Conservation (phyloP, 1,140 invertebrate genomes). For the Hylaeus anthracinus region DNA sequence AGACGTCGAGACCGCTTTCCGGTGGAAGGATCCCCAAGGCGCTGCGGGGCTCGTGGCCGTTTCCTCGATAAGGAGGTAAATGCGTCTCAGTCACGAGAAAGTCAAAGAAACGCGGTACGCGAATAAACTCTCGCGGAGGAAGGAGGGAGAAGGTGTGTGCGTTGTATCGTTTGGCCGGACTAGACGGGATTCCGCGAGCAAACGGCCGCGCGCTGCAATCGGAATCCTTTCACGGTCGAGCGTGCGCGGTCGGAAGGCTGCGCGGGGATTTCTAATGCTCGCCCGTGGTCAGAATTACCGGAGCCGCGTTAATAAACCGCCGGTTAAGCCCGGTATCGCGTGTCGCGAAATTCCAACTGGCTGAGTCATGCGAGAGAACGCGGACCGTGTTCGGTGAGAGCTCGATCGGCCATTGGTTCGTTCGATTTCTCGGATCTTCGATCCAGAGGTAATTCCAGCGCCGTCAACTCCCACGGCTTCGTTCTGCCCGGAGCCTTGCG, state of each 20-base stretch:
- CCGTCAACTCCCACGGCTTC: constrained; percentile 1
- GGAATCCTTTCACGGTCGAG: constrained; percentile 55
- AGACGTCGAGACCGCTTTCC: background rate
- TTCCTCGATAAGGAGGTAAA: constrained; percentile 5
- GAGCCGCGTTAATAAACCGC: constrained; percentile 63
- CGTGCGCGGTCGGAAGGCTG: constrained; percentile 36
- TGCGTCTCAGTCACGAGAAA: constrained; percentile 2
- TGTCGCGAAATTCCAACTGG: constrained; percentile 61
- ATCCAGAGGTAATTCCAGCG: constrained; percentile 2
- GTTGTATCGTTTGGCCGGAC: background rate
- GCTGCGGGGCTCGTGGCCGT: too few relatives aligned
- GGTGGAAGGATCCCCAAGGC: background rate
- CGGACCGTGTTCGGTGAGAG: constrained; percentile 5
- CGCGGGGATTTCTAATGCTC: constrained; percentile 56
- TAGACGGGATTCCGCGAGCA: constrained; percentile 3
- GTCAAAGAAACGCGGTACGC: background rate
- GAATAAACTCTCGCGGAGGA: background rate
- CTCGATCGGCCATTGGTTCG: background rate
- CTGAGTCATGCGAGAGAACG: constrained; percentile 54
- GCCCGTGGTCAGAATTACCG: constrained; percentile 45
- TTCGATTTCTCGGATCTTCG: background rate
- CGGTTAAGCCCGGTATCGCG: constrained; percentile 52
- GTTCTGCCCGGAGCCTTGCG: background rate
- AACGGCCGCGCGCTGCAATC: constrained; percentile 4
- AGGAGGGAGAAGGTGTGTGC: too few relatives aligned